Conservation (phyloP, 2,113 vertebrate species). For the Cebidichthys violaceus region DNA sequence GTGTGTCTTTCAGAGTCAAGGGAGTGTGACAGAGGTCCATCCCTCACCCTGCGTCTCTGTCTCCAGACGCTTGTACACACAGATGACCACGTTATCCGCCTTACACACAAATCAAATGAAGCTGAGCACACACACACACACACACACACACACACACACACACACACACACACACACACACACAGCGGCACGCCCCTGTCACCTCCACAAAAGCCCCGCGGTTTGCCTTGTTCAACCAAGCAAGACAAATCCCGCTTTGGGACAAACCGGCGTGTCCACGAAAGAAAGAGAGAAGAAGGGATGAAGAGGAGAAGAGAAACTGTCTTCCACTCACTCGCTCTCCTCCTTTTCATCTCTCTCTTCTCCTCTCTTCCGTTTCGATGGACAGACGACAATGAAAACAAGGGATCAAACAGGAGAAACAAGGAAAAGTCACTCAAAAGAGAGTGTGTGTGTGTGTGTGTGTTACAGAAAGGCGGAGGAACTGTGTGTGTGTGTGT, state of each 20-base stretch:
- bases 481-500: conserved; percentile 32
- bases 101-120: conserved; percentile 58
- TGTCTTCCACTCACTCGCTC: conserved; percentile 47
- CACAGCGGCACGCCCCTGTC: conserved; percentile 71
- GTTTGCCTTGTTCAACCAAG: conserved; percentile 76
- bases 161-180: conserved; percentile 46
- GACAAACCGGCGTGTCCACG: conserved; percentile 73
- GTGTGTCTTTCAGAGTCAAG: conserved; percentile 63
- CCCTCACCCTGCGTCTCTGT: conserved; percentile 69
- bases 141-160: conserved; percentile 40
- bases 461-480: conserved; percentile 25
- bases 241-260: conserved; percentile 80
- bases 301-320: conserved; percentile 45
- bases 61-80: conserved; percentile 66
- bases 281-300: conserved; percentile 53
- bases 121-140: conserved; percentile 45
- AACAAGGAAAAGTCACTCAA: conserved; percentile 62
- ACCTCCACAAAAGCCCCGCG: conserved; percentile 80
- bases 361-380: conserved; percentile 75
- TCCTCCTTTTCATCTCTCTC: conserved; percentile 59
- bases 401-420: conserved; percentile 66
- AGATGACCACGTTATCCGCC: conserved; percentile 28
- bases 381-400: conserved; percentile 72
- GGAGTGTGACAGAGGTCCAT: conserved; percentile 72
- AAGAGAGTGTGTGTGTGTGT: conserved; percentile 32